Evolutionary conservation across 2,113 vertebrate genomes (phyloP), one percentile per base, ranked within the genome.

Genomic region (Rhinogobius similis): DNA sequence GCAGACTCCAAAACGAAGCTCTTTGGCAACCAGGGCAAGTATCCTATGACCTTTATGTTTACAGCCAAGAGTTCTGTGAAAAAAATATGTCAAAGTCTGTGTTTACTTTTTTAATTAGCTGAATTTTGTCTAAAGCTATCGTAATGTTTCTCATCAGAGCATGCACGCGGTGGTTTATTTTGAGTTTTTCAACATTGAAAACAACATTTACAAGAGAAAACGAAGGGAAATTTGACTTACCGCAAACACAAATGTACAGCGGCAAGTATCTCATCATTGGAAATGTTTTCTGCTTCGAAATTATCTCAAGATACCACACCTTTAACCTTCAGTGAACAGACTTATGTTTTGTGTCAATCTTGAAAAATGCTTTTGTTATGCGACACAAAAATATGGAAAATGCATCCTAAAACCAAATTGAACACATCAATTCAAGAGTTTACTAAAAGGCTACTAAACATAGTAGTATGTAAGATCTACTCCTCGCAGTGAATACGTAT

Each of bases 401-500:
- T 11, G 11, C 10, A 23, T 27, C 3, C 14, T 27, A 23, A 26
- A 14, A 27, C 27, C 52, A 21, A 13, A 56, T 12, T 23, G 5
- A 6, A 16, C 4, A 24, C 23, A 16, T 12, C 3, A 10, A 24
- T 53, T 13, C 21, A 53, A n/a, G 50, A 27, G n/a, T 26, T 56
- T 24, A 56, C 53, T 58, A 10, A 21, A 36, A 36, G 10, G n/a
- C 1, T 21, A 61, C 18, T 61, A 18, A 36, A 61, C 4, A 61
- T 36, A 61, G 58, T 20, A 61, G 38, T 21, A 72, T 48, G 44
- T 43, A 43, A n/a, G n/a, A 73, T 72, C 32, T 36, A n/a, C 59
- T 48, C 27, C 24, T 26, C 56, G 59, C 32, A 10, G 21, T 70
- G 56, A 63, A 65, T 56, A 67, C 64, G 67, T 76, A 65, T 67